A percentile compares a stretch with the other conserved stretches of the same genome.
Conservation (phyloP, 2,113 vertebrate genomes). For the Epinephelus cyanopodus region DNA sequence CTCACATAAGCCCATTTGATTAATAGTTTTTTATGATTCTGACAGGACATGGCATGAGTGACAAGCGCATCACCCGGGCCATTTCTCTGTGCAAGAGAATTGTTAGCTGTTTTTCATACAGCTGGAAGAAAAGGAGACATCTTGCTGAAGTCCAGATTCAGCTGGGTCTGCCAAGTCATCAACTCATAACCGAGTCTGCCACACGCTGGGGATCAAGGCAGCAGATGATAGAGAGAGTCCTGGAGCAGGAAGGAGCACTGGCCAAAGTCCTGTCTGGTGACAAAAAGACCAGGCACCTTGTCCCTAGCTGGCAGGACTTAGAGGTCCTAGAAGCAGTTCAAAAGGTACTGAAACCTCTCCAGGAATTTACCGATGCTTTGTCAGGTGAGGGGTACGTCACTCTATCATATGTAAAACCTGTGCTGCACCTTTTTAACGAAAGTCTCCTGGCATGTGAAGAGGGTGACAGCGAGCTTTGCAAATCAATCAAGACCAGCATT, state of each 20-base stretch:
- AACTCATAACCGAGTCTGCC: neutral
- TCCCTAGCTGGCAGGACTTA: slow-evolving; percentile 5
- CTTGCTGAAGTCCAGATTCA: slow-evolving; percentile 4
- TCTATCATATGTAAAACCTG: neutral
- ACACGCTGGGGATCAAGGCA: neutral
- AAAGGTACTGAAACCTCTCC: slow-evolving; percentile 1
- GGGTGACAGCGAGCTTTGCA: neutral
- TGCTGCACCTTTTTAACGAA: neutral
- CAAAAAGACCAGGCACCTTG: neutral
- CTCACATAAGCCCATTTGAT: neutral
- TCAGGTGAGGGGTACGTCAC: neutral
- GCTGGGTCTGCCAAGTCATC: neutral
- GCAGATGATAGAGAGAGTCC: neutral
- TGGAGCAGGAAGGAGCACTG: slow-evolving; percentile 1
- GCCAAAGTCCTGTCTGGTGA: neutral
- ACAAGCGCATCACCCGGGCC: neutral
- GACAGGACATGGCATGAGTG: neutral
- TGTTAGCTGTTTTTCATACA: neutral
- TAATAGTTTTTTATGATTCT: neutral
- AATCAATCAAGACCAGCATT: neutral
- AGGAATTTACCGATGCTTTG: neutral
- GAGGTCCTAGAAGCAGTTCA: slow-evolving; percentile 2
- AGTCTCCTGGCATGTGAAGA: neutral
- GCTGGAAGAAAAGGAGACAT: neutral
- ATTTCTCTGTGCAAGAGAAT: slow-evolving; percentile 3